These are phyloP conservation scores for Meriones unguiculatus DNA, from an alignment of 2,113 vertebrate genomes.

Conservation along the genomic window DNA sequence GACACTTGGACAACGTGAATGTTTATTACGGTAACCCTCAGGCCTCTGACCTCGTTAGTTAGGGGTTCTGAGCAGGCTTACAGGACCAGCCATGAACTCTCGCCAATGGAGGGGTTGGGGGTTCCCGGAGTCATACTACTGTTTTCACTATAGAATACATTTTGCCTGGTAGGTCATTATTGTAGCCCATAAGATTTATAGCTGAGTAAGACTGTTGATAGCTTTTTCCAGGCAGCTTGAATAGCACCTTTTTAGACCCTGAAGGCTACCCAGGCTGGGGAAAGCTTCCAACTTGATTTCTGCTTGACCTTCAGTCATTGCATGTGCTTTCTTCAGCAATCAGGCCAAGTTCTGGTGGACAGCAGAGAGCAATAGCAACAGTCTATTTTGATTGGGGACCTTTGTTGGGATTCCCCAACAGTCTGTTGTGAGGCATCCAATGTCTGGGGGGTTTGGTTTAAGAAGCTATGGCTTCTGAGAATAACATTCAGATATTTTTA, in stretches of 20 bases:
- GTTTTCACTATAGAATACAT: not conserved
- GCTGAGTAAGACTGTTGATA: not conserved
- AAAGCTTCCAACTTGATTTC: not conserved
- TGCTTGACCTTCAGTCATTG: not conserved
- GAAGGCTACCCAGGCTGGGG: not conserved
- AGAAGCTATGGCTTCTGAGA: too few species aligned
- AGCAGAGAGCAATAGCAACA: not conserved
- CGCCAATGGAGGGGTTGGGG: not conserved
- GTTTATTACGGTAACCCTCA: not conserved
- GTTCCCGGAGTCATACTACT: not conserved
- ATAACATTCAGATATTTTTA: too few species aligned
- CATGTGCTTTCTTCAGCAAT: not conserved
- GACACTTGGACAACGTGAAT: not conserved
- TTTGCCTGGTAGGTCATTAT: not conserved
- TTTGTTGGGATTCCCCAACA: too few species aligned
- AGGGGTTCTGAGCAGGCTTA: not conserved
- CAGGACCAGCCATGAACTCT: not conserved
- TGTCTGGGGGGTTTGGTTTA: too few species aligned
- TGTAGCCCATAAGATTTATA: not conserved
- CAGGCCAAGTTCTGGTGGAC: not conserved
- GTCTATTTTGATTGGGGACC: too few species aligned
- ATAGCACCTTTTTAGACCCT: not conserved
- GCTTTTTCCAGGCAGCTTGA: not conserved
- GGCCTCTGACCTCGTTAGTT: not conserved
- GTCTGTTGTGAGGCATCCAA: too few species aligned